A percentile compares a stretch with the other conserved stretches of the same genome.
Evolutionary conservation across 2,113 vertebrate species (phyloP).

Genomic region (Noctilio leporinus): DNA sequence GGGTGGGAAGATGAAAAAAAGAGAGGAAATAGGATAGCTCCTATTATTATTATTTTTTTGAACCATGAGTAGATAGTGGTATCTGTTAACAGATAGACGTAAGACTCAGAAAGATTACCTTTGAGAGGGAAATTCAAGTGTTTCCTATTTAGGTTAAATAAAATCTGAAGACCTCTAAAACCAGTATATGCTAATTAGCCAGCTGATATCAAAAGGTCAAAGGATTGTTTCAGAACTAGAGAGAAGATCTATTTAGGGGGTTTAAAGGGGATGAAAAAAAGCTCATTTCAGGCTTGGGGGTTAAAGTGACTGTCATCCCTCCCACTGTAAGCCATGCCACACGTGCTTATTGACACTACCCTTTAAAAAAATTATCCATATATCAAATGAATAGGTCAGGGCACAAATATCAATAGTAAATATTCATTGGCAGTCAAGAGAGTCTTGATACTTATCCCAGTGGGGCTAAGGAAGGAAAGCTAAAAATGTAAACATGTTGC

Average conservation of each 20-base stretch:
- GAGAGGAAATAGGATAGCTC: not conserved
- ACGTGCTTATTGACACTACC: fast-evolving
- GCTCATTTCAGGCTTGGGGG: not conserved
- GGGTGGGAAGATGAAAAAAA: not conserved
- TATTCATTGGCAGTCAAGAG: not conserved
- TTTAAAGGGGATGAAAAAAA: not conserved
- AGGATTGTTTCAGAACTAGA: not conserved
- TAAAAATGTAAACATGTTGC: not conserved
- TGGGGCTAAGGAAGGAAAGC: not conserved
- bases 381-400: not conserved
- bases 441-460: not conserved
- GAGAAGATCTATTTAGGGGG: not conserved
- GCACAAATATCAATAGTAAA: not conserved
- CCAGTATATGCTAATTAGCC: not conserved
- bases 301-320: not conserved
- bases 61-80: not conserved
- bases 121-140: not conserved
- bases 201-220: not conserved
- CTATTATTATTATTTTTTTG: not conserved
- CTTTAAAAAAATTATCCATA: not conserved
- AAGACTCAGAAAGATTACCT: not conserved
- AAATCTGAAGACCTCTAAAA: not conserved
- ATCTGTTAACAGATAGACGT: not conserved
- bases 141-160: not conserved
- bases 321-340: fast-evolving